Evolutionary conservation across 92 coral and sea anemone genomes (phyloP).

Genomic region (Plumapathes pennacea): DNA sequence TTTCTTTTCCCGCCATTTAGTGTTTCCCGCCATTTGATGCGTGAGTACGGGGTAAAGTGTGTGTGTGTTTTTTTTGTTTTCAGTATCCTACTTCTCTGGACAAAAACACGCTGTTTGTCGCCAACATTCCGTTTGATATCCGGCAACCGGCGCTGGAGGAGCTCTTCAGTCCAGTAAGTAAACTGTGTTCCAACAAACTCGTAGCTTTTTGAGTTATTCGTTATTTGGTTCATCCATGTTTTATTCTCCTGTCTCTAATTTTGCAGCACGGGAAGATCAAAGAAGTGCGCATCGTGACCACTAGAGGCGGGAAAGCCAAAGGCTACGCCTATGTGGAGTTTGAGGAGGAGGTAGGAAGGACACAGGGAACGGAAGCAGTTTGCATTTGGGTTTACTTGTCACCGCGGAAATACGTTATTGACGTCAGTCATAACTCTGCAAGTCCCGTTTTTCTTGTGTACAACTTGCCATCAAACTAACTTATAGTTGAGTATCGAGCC

Average conservation of each 20-base stretch:
- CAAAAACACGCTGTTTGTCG: slow-evolving; percentile 88
- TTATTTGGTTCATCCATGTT: not conserved
- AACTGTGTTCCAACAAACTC: too few relatives aligned
- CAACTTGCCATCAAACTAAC: too few relatives aligned
- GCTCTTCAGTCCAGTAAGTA: slow-evolving; percentile 74
- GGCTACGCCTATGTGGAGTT: slow-evolving; percentile 92
- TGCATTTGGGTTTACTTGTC: too few relatives aligned
- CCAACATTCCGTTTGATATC: slow-evolving; percentile 83
- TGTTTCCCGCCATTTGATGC: too few relatives aligned
- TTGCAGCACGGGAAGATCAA: slow-evolving; percentile 81
- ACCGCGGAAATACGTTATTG: too few relatives aligned
- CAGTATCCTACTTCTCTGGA: slow-evolving; percentile 93
- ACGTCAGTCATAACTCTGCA: too few relatives aligned
- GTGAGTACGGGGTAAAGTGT: too few relatives aligned
- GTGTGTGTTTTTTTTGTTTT: not conserved
- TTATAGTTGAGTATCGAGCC: too few relatives aligned
- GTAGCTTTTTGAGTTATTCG: not conserved
- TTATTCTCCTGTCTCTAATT: not conserved
- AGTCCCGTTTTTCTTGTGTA: too few relatives aligned
- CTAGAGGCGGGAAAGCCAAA: slow-evolving; percentile 85
- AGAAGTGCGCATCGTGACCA: slow-evolving; percentile 86
- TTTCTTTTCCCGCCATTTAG: not conserved
- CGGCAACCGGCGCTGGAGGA: slow-evolving; percentile 75
- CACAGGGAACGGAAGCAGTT: too few relatives aligned
- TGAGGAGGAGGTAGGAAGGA: slow-evolving; percentile 91